These are phyloP conservation scores for Sparidentex hasta DNA, from an alignment of 2,797 vertebrate genomes.

Conservation along the genomic window DNA sequence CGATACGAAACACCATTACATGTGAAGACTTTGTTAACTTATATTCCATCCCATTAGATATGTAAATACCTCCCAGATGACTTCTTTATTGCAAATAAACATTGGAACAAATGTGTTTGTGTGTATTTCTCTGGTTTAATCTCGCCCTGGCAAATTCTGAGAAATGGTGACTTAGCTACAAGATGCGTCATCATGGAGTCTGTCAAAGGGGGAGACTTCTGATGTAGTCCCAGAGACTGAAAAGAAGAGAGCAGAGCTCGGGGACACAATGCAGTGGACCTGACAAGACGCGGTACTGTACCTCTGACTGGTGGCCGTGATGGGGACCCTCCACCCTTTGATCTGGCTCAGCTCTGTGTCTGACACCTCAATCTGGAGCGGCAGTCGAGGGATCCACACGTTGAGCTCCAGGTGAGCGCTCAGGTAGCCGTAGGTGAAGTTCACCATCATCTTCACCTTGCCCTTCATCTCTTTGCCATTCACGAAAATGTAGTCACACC, in stretches of 20 bases:
- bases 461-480: constrained; percentile 96
- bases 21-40: neutral
- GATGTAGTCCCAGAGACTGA: neutral
- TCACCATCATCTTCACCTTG: constrained; percentile 88
- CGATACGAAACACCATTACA: neutral
- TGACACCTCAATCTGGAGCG: constrained; percentile 93
- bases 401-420: constrained; percentile 90
- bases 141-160: neutral
- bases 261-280: neutral
- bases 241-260: neutral
- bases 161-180: neutral
- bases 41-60: neutral
- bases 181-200: neutral
- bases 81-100: neutral
- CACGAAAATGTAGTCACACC: constrained; percentile 94
- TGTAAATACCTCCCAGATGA: neutral
- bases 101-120: neutral
- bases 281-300: constrained; percentile 59
- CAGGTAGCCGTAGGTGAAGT: constrained; percentile 96
- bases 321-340: constrained; percentile 95
- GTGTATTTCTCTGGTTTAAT: neutral
- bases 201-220: neutral
- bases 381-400: constrained; percentile 93
- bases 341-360: constrained; percentile 95
- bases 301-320: constrained; percentile 89